These are phyloP conservation scores for Pomatorhinus ruficollis DNA, from an alignment of 2,113 vertebrate genomes.

Conservation along the genomic window DNA sequence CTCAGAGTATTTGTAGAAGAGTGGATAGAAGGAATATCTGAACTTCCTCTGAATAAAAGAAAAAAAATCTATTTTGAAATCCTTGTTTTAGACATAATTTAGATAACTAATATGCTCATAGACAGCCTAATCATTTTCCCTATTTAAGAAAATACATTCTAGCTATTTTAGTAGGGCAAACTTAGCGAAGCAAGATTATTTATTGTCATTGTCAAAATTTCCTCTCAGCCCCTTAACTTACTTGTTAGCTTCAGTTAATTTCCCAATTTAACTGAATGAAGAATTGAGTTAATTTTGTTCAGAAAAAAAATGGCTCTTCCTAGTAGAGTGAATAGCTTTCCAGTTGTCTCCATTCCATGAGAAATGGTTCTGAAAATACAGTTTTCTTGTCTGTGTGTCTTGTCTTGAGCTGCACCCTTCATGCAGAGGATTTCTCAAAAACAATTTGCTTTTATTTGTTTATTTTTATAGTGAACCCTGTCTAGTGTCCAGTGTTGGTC, in stretches of 20 bases:
- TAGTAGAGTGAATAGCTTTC: background rate
- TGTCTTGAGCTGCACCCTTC: background rate
- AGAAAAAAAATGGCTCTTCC: background rate
- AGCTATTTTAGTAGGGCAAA: background rate
- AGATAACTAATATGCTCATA: background rate
- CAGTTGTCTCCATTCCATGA: background rate
- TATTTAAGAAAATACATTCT: background rate
- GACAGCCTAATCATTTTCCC: background rate
- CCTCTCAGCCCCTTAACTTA: background rate
- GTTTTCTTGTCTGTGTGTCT: background rate
- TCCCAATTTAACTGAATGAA: slow-evolving; percentile 7
- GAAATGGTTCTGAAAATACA: background rate
- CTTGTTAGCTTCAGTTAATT: slow-evolving; percentile 49
- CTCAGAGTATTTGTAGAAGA: background rate
- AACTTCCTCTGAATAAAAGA: background rate
- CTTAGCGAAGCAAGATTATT: background rate
- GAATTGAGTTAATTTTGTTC: slow-evolving; percentile 7
- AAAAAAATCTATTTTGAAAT: background rate
- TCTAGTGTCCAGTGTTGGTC: background rate
- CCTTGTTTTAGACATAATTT: background rate
- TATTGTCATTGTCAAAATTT: slow-evolving; percentile 27
- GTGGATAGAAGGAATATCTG: background rate
- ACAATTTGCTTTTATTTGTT: background rate
- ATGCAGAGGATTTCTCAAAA: background rate
- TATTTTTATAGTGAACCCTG: background rate